Base-by-base conservation (phyloP, 2,797 vertebrate species). In the Silurus lanzhouensis region DNA sequence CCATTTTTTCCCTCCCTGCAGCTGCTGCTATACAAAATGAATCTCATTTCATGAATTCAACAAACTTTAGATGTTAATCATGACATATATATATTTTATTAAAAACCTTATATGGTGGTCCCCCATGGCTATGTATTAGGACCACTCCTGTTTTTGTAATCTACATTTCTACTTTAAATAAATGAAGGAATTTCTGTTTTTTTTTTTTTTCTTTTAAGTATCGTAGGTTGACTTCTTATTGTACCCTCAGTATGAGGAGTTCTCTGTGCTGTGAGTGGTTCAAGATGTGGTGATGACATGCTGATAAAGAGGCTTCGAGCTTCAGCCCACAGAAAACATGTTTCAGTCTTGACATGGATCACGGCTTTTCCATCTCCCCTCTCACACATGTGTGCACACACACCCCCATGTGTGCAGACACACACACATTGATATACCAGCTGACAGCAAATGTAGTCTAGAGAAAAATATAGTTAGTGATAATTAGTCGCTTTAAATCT, bases 321-420 rank as follows among this genome's bases (percentile, higher is more conserved):
- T 58, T 78, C 83, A 55, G 85, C 89, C 89, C 87, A 88, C 89
- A 87, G 84, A 89, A 89, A 89, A 88, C 89, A 88, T 89, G 89
- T 88, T 89, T 89, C 89, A 87, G 82, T 88, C 87, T 82, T 84
- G 87, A 68, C 82, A n/a, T n/a, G 63, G 85, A 82, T 83, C 85
- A 46, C 31, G 81, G 76, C 72, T 85, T 89, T 70, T 83, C 88
- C 84, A 70, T 85, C 84, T 74, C 77, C 48, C 19, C 46, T n/a
- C 61, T n/a, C 82, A 66, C 57, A 63, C 57, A 38, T 38, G 38
- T 38, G 38, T 38, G 38, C 70, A 63, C 57, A 63, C 72, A 38
- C 80, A 68, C 60, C 38, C 46, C 61, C 81, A 83, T 70, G 63
- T 70, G 74, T 38, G 27, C 70, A 48, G n/a, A 57, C 46, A 57